Base-by-base conservation (phyloP, 2,797 vertebrate species). In the Pangasius sanitwongsei region DNA sequence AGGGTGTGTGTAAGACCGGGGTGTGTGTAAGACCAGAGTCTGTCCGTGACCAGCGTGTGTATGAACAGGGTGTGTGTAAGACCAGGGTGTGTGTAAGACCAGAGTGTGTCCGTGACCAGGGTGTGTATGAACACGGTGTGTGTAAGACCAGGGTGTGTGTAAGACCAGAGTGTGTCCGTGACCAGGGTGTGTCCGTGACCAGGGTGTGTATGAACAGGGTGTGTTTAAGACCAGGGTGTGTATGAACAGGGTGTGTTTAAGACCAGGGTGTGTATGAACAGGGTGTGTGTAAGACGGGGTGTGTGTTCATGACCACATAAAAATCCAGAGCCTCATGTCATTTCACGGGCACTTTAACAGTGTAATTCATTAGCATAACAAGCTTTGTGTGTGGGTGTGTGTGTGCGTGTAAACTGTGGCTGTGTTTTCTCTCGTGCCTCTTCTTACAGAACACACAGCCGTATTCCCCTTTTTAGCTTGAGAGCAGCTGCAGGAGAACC, bases 361-460 rank as follows among this genome's bases (percentile, higher is more conserved):
- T n/a, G 25, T n/a, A 63, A 63, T 4, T 83, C 59, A 65, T 83
- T 65, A 18, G 5, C 31, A 37, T 37, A 37, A 57, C 4, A 59
- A 59, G 12, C 1, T 25, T 37, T 75, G 37, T n/a, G 12, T 59
- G 78, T 57, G n/a, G 28, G n/a, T 23, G 18, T 59, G 78, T 57
- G 53, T 57, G 78, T 59, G 55, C n/a, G 70, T 75, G 55, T 86
- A 75, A 90, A 88, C 87, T 61, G 59, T 83, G 81, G 65, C 80
- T 86, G 59, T 86, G 59, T 95, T 86, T 93, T 94, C 91, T 95
- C 94, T 95, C 94, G 92, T 95, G 94, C 95, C 94, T 96, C 94
- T 95, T 94, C 95, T 95, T 95, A 92, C 96, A 97, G 96, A 97
- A 97, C 94, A 97, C 96, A 94, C 96, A 97, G 95, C 96, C 96